Percentiles rank a stretch among this genome's conserved stretches.
Evolutionary conservation across 2,797 vertebrate species (phyloP).

Genomic region (Enteromius viviparus): DNA sequence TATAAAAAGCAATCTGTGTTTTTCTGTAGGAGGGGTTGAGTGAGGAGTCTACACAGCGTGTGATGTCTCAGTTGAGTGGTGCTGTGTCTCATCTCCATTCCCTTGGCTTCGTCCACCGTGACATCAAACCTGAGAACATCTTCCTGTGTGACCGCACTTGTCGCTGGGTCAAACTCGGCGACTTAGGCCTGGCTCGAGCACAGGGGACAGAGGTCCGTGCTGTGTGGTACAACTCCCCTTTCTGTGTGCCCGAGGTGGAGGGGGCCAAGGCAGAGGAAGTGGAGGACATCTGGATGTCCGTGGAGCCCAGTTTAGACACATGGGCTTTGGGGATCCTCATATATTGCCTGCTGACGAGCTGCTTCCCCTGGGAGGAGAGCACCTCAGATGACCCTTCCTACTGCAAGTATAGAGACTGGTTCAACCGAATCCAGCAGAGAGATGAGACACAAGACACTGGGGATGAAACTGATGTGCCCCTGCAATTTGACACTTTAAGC

Average conservation of each 20-base stretch:
- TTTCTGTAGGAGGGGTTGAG: constrained; percentile 81
- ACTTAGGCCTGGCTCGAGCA: constrained; percentile 87
- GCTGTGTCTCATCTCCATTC: constrained; percentile 92
- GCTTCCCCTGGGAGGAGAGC: constrained; percentile 96
- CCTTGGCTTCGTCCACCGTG: constrained; percentile 91
- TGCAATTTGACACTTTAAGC: constrained; percentile 85
- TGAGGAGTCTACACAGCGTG: constrained; percentile 82
- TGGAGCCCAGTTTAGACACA: constrained; percentile 87
- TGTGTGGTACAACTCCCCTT: constrained; percentile 84
- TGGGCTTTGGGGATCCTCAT: constrained; percentile 92
- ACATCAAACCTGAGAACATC: constrained; percentile 96
- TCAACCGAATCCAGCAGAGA: constrained; percentile 62
- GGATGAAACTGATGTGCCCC: constrained; percentile 67
- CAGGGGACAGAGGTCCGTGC: constrained; percentile 68
- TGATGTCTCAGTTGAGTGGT: constrained; percentile 87
- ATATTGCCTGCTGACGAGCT: constrained; percentile 92
- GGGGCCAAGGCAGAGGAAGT: constrained; percentile 68
- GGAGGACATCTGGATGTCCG: constrained; percentile 80
- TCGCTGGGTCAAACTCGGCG: constrained; percentile 88
- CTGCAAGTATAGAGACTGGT: constrained; percentile 85
- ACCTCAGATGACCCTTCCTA: constrained; percentile 84
- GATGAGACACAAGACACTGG: constrained; percentile 55
- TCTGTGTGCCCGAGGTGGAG: constrained; percentile 80
- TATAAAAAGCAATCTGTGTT: constrained; percentile 38
- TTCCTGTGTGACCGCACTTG: constrained; percentile 86